Conservation (phyloP, 2,888 invertebrate genomes). For the Ferdinandea cuprea region DNA sequence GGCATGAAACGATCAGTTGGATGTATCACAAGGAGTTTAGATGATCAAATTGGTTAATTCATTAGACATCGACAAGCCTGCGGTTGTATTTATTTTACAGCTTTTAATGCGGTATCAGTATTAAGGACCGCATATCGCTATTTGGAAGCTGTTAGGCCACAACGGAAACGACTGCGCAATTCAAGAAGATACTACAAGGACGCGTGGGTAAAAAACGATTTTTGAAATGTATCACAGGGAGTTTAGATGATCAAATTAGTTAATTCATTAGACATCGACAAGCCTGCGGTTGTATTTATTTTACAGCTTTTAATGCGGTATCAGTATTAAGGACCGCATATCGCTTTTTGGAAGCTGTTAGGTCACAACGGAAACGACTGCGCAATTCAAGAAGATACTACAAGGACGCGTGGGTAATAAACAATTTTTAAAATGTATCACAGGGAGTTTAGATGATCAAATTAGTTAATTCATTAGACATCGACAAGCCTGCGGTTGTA, state of each 20-base stretch:
- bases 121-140: background rate
- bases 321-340: background rate
- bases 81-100: conserved; percentile 1
- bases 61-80: conserved; percentile 7
- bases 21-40: conserved; percentile 4
- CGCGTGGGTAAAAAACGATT: too few species aligned
- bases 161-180: too few species aligned
- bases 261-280: conserved; percentile 26
- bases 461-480: too few species aligned
- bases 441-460: too few species aligned
- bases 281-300: conserved; percentile 5
- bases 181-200: too few species aligned
- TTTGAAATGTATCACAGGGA: conserved; percentile 21
- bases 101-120: background rate
- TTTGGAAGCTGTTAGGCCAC: conserved; percentile 3
- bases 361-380: too few species aligned
- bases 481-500: too few species aligned
- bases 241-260: conserved; percentile 28
- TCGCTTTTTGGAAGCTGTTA: conserved; percentile 21
- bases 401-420: too few species aligned
- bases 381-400: too few species aligned
- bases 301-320: conserved; percentile 17
- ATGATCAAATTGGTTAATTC: conserved; percentile 7
- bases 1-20: background rate
- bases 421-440: too few species aligned